Base-by-base conservation (phyloP, 2,888 invertebrate species). In the Megaustenia siamemsis region DNA sequence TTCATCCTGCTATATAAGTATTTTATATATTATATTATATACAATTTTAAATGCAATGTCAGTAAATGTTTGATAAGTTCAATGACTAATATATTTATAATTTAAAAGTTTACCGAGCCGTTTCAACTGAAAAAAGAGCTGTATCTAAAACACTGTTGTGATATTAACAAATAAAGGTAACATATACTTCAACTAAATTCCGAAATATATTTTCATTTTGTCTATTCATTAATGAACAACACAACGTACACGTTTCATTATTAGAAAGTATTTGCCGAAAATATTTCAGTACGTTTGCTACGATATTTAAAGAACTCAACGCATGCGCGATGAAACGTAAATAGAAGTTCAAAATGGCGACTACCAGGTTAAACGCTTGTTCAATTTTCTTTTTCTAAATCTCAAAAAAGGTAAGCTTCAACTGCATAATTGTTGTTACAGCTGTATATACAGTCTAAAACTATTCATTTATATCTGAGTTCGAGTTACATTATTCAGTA, bases 261-360 rank as follows among this genome's bases (percentile, higher is more conserved):
- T n/a, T n/a, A n/a, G n/a, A n/a, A n/a, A 24, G 21, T 18, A 56
- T 56, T 28, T 69, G 38, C 35, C 40, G 69, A 69, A 69, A 69
- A 4, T 24, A 24, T 69, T 38, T 28, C 6, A 5, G 24, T 21
- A 69, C 69, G 69, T 21, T 5, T 6, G 21, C 5, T 24, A 69
- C 69, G 69, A 69, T 6, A 24, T 6, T 18, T 24, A 38, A n/a
- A 77, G 68, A 24, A 56, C 21, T 8, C 38, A 4, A 56, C 76
- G 56, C 76, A 76, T 28, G 76, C 76, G 76, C 76, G 56, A 5
- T 56, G 32, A 63, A 69, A 68, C 35, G 60, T 66, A 71, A 78
- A 69, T 49, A 43, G 24, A 28, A 32, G n/a, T 35, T 79, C 28
- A 43, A 32, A 43, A 60, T 78, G 76, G 76, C 76, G 76, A 76